These are phyloP conservation scores for Calyptomena viridis DNA, from an alignment of 2,113 vertebrate genomes.

Conservation along the genomic window DNA sequence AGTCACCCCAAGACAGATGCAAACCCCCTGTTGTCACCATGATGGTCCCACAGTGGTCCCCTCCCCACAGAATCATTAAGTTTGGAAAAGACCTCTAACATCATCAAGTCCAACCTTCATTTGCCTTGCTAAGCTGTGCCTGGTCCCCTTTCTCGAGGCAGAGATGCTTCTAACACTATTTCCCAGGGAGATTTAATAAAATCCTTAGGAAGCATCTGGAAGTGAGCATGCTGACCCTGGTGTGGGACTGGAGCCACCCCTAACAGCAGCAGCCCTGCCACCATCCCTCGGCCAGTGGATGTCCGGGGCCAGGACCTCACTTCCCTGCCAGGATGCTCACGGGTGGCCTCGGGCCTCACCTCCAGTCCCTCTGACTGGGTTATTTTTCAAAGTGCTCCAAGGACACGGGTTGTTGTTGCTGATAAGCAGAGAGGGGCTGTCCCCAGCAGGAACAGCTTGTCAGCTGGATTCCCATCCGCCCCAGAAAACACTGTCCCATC, in stretches of 20 bases:
- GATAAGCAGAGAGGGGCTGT: constrained; percentile 24
- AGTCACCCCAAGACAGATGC: too few relatives aligned
- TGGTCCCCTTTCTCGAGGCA: not conserved
- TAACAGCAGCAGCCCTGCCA: not conserved
- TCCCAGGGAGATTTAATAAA: not conserved
- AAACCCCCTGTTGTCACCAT: not conserved
- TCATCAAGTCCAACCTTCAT: not conserved
- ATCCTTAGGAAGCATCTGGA: not conserved
- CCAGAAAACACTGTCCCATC: not conserved
- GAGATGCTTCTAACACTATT: not conserved
- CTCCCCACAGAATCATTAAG: not conserved
- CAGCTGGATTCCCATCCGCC: not conserved
- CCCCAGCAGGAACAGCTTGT: not conserved
- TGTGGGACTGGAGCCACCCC: not conserved
- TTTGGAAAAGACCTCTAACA: not conserved
- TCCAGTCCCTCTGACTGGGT: not conserved
- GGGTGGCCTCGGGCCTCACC: not conserved
- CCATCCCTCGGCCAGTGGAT: not conserved
- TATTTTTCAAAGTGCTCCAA: constrained; percentile 13
- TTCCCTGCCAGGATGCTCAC: not conserved
- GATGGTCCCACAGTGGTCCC: too few relatives aligned
- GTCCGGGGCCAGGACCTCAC: fast-evolving
- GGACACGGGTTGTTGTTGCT: constrained; percentile 12
- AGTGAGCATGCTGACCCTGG: not conserved
- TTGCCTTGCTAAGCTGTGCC: not conserved